Evolutionary conservation across 2,888 invertebrate genomes (phyloP), one percentile per base, ranked within the genome.

Genomic region (Leucophenga montana): DNA sequence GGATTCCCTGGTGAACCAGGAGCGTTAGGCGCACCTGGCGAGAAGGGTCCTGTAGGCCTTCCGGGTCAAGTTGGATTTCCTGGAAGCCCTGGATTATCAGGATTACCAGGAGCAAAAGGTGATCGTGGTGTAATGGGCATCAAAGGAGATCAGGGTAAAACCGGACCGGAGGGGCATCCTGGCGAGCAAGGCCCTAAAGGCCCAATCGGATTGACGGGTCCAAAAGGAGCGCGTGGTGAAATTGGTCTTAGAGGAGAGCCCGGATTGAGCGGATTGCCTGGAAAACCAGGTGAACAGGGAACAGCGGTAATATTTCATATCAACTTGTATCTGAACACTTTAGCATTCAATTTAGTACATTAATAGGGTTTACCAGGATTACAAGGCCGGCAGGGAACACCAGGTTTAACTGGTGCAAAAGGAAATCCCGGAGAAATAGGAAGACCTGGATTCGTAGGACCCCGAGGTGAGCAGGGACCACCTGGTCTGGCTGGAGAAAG

Each of bases 181-280:
- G 92, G 92, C 18, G 91, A 91, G 76, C 79, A 85, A 67, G 92
- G 92, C 3, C 81, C 87, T 77, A 78, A 84, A 64, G 92, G 92
- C 9, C 86, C 89, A 50, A 87, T 90, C 57, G 93, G 92, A 33
- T 87, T 93, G 73, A 89, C 91, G 8, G 95, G 95, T 39, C 90
- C 92, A 1, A 95, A 95, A 85, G 95, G 95, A 20, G 91, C 91
- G 9, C 90, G 94, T 73, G 95, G 95, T 20, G 95, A 95, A 86
- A 89, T 92, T 54, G 95, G 95, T 8, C 87, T 90, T n/a, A 91
- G 94, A 85, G 95, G 95, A 67, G 95, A 95, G 78, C 84, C 90
- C 44, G 95, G 95, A 22, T 89, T 93, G 68, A 91, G 92, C 88
- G 95, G 95, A n/a, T 90, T 93, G 27, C 93, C 94, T 9, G 96